Evolutionary conservation across 2,113 vertebrate genomes (phyloP).

Genomic region (Ailurus styani): DNA sequence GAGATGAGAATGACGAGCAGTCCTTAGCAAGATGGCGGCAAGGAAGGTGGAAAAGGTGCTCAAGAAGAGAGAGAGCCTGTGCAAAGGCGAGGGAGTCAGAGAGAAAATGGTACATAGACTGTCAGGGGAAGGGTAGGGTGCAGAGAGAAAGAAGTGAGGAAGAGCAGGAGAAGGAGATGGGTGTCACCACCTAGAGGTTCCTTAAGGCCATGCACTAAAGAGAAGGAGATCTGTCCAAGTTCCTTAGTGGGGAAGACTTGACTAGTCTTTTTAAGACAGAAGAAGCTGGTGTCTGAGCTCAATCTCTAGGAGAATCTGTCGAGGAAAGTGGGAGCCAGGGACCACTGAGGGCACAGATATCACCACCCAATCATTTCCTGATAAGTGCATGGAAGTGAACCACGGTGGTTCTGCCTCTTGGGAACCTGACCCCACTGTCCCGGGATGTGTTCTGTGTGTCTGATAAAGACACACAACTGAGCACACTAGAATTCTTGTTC

Average conservation of each 20-base stretch:
- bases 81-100: not conserved
- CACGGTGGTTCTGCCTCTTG: too few relatives aligned
- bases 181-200: not conserved
- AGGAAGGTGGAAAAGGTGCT: not conserved
- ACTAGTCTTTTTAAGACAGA: not conserved
- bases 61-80: not conserved
- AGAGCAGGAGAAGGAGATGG: not conserved
- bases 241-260: not conserved
- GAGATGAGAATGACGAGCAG: not conserved
- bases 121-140: fast-evolving
- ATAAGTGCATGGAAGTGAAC: not conserved
- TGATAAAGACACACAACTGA: not conserved
- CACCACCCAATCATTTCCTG: too few relatives aligned
- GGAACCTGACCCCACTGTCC: not conserved
- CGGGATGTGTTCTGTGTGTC: not conserved
- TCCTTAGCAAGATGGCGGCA: not conserved
- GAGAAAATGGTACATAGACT: not conserved
- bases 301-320: not conserved
- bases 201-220: not conserved
- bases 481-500: not conserved
- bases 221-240: not conserved
- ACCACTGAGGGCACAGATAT: fast-evolving
- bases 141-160: fast-evolving
- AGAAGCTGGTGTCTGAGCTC: not conserved
- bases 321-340: not conserved